Evolutionary conservation across 1,140 invertebrate species (phyloP), one percentile per base, ranked within the genome.

Genomic region (Drosophila prosaltans): DNA sequence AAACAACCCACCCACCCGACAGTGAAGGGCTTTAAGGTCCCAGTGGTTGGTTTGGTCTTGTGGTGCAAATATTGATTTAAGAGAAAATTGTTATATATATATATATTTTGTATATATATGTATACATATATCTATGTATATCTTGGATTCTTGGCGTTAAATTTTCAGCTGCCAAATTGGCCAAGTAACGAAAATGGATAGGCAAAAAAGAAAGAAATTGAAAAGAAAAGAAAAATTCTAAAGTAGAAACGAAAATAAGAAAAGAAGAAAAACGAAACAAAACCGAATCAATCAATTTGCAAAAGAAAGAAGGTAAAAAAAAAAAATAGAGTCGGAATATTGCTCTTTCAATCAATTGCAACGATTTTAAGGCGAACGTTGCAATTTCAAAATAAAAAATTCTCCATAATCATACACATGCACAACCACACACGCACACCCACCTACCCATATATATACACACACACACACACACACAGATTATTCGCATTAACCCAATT

Each of bases 61-160:
- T 9, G 2, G 57, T 36, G 48, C 65, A 57, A 80, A 78, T 81
- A 84, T 85, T 85, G 68, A 85, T 75, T 81, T 63, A 74, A 65
- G 54, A 67, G 58, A 67, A 68, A 76, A 71, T 74, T 63, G 40
- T 32, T 57, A 59, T 40, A 54, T 69, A 21, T 48, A 64, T 54
- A 24, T 48, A 45, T n/a, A 40, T 43, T 16, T 41, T 51, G 26
- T 51, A 51, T 51, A 51, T 26, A 26, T 24, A 51, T 51, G 9
- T 24, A 48, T 48, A 48, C n/a, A 24, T n/a, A 51, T 51, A 51
- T 51, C 9, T 51, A 51, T 51, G 9, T 24, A 48, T 48, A 48
- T 48, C 8, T n/a, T 24, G 11, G 1, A 51, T 51, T 24, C 45
- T 51, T 51, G 45, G 24, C 45, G 45, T 24, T 51, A 51, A 26